These are phyloP conservation scores for Pimephales promelas DNA, from an alignment of 2,113 vertebrate genomes.

Conservation along the genomic window DNA sequence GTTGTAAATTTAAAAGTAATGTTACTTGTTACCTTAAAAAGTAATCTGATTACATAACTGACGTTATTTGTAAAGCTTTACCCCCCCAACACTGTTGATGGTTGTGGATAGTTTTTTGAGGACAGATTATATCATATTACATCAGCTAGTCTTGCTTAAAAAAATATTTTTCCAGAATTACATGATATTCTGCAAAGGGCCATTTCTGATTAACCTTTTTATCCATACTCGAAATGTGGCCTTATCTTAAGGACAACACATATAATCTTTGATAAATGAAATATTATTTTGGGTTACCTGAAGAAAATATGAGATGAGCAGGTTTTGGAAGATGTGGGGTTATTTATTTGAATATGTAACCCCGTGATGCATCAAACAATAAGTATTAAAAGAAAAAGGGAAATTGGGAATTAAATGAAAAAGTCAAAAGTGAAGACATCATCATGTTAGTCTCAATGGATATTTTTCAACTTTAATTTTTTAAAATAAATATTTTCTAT, in stretches of 20 bases:
- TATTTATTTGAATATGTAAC: constrained; percentile 7
- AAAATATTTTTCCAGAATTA: background rate
- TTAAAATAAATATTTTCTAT: background rate
- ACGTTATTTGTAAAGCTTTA: too few species aligned
- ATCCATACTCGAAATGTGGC: background rate
- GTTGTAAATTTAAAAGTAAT: too few species aligned
- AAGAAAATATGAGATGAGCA: background rate
- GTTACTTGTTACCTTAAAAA: too few species aligned
- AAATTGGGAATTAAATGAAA: background rate
- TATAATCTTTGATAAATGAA: background rate
- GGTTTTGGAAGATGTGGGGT: background rate
- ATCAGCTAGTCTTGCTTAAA: background rate
- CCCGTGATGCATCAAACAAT: background rate
- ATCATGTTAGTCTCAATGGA: background rate
- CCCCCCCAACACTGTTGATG: background rate
- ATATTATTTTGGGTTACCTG: background rate
- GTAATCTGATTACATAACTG: too few species aligned
- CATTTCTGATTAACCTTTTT: background rate
- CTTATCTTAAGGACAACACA: background rate
- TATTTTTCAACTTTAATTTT: background rate
- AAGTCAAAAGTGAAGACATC: background rate
- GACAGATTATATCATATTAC: background rate
- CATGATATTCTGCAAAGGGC: background rate
- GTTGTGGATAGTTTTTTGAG: background rate
- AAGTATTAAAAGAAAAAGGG: background rate